Evolutionary conservation across 1,140 invertebrate genomes (phyloP).

Genomic region (Oryzaephilus surinamensis): DNA sequence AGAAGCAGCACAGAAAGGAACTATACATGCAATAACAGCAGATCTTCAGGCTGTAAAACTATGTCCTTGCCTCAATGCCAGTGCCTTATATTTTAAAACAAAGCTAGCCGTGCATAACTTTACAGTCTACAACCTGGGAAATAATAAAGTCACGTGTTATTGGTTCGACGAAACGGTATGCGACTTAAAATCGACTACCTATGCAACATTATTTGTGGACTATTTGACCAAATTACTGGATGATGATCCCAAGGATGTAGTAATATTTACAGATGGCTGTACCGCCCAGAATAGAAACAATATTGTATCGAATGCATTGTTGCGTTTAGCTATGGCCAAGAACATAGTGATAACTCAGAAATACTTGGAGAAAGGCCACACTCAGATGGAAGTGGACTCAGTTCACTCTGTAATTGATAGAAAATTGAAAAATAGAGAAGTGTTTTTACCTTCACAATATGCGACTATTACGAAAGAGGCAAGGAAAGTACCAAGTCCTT

Average conservation of each 20-base stretch:
- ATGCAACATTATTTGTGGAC: constrained; percentile 1
- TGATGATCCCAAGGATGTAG: constrained; percentile 1
- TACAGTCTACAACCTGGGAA: constrained; percentile 28
- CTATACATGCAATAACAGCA: constrained; percentile 4
- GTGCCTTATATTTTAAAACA: constrained; percentile 27
- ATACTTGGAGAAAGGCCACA: constrained; percentile 27
- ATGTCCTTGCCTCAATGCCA: constrained; percentile 14
- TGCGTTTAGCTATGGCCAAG: constrained; percentile 7
- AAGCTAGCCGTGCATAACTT: constrained; percentile 34
- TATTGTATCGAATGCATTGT: constrained; percentile 12
- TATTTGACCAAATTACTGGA: constrained; percentile 6
- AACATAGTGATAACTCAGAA: constrained; percentile 15
- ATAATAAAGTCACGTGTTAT: constrained; percentile 21
- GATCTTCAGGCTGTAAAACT: constrained; percentile 14
- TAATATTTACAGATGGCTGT: constrained; percentile 14
- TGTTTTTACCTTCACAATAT: constrained; percentile 24
- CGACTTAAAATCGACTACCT: constrained; percentile 14
- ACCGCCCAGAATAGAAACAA: constrained; percentile 12
- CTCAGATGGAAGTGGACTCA: constrained; percentile 31
- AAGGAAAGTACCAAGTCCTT: constrained; percentile 14
- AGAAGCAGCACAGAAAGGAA: constrained; percentile 1
- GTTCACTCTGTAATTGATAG: constrained; percentile 28
- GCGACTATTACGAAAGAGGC: constrained; percentile 17
- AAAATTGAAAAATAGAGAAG: constrained; percentile 15
- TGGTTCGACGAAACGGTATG: constrained; percentile 30